Percentiles rank a stretch among this genome's conserved stretches.
Conservation (phyloP, 2,797 vertebrate genomes). For the Arnoldichthys spilopterus region DNA sequence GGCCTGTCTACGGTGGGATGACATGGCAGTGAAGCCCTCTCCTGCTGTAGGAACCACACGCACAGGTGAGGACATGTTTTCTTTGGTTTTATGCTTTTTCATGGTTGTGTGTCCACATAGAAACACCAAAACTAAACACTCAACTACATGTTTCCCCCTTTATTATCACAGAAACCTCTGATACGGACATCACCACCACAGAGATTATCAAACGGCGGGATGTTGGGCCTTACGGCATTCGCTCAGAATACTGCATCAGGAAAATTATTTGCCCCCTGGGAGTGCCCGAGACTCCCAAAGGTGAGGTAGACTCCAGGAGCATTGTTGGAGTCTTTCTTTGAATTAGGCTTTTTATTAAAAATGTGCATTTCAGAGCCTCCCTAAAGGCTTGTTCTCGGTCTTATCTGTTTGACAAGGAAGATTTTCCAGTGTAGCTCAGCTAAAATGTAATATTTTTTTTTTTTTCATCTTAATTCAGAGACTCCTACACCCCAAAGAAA, state of each 20-base stretch:
- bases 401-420: no score
- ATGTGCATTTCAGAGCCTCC: no score
- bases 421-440: background rate
- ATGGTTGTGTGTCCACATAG: background rate
- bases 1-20: constrained; percentile 96
- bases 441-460: background rate
- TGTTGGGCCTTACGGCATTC: constrained; percentile 92
- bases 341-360: no score
- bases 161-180: constrained; percentile 88
- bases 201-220: constrained; percentile 96
- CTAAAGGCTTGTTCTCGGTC: no score
- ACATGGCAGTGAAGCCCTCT: constrained; percentile 95
- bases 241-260: constrained; percentile 95
- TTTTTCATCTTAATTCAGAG: constrained; percentile 73
- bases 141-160: background rate
- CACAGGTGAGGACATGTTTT: constrained; percentile 80
- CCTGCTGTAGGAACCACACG: constrained; percentile 88
- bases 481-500: constrained; percentile 97
- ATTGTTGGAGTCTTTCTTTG: no score
- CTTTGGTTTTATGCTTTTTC: background rate
- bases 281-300: constrained; percentile 93
- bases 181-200: constrained; percentile 94
- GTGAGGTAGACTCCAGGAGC: constrained; percentile 70
- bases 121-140: no score
- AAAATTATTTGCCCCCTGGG: constrained; percentile 98